Evolutionary conservation across 1,140 invertebrate genomes (phyloP).

Genomic region (Brachystomella parvula): DNA sequence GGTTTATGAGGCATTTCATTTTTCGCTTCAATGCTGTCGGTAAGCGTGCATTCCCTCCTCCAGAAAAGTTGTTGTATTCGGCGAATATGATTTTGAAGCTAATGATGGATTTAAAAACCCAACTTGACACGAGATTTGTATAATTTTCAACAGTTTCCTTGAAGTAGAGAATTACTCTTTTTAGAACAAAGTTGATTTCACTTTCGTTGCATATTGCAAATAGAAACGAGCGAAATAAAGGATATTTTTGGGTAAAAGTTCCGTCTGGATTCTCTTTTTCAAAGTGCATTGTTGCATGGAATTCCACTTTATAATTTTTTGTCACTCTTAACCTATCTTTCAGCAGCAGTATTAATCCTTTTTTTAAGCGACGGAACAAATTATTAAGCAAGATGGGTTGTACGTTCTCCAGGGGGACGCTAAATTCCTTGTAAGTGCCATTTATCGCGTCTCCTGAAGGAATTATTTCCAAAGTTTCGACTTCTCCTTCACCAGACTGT

Average conservation of each 20-base stretch:
- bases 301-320: not conserved
- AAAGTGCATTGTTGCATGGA: not conserved
- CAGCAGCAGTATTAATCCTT: not conserved
- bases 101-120: not conserved
- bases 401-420: not conserved
- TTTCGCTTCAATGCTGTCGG: not conserved
- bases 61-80: not conserved
- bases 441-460: not conserved
- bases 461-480: not conserved
- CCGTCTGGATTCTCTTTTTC: not conserved
- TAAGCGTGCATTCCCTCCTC: not conserved
- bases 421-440: not conserved
- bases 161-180: not conserved
- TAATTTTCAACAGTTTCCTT: slow-evolving; percentile 1
- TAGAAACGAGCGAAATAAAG: not conserved
- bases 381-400: not conserved
- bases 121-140: not conserved
- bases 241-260: not conserved
- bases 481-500: not conserved
- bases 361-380: not conserved
- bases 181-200: not conserved
- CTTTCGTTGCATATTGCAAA: not conserved
- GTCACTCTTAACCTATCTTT: not conserved
- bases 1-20: not conserved
- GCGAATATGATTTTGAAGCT: not conserved